Evolutionary conservation across 1,140 invertebrate species (phyloP).

Genomic region (Drosophila serrata): DNA sequence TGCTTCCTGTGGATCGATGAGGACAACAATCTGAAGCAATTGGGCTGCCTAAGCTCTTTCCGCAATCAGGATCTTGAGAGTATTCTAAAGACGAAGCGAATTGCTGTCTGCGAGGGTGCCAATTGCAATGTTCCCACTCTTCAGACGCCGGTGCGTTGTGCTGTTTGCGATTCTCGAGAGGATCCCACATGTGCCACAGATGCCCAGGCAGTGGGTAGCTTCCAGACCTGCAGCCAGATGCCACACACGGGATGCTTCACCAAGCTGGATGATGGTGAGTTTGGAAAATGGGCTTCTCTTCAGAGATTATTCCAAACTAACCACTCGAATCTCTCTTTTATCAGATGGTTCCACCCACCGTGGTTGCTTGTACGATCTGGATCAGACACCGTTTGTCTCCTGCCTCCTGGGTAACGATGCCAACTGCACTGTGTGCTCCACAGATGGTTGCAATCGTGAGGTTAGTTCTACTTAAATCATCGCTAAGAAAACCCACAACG

Average conservation of each 20-base stretch:
- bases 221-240: slow-evolving; percentile 57
- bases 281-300: background rate
- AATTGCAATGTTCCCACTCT: slow-evolving; percentile 66
- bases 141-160: slow-evolving; percentile 51
- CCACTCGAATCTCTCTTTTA: background rate
- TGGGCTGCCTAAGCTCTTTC: slow-evolving; percentile 75
- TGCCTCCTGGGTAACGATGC: slow-evolving; percentile 65
- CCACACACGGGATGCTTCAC: slow-evolving; percentile 72
- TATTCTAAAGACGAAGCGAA: slow-evolving; percentile 70
- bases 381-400: slow-evolving; percentile 55
- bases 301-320: background rate
- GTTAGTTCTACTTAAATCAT: slow-evolving; percentile 11
- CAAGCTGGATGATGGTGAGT: slow-evolving; percentile 44
- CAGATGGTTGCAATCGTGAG: slow-evolving; percentile 74
- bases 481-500: background rate
- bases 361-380: slow-evolving; percentile 70
- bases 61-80: slow-evolving; percentile 68
- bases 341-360: slow-evolving; percentile 73
- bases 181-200: slow-evolving; percentile 64
- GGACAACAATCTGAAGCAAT: slow-evolving; percentile 56
- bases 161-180: slow-evolving; percentile 68
- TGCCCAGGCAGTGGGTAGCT: slow-evolving; percentile 47
- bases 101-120: slow-evolving; percentile 61
- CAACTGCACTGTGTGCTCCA: slow-evolving; percentile 59
- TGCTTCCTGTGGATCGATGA: slow-evolving; percentile 71